phyloP scores from a whole-genome alignment of 1,140 invertebrate genomes.

The Apis florea region DNA sequence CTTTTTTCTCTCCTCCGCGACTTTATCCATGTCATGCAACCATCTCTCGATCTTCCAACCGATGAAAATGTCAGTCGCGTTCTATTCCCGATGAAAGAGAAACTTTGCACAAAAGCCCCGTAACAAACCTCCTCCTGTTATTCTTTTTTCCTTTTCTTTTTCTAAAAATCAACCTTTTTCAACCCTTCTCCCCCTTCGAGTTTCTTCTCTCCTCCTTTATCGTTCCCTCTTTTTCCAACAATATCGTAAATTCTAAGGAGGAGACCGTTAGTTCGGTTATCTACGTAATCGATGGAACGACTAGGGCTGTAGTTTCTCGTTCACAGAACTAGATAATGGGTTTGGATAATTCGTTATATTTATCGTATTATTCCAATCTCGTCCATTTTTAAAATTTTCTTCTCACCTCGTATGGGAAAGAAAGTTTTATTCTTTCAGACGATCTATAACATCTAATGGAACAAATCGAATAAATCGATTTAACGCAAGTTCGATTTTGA shows the following conservation, averaged over 20 bases:
- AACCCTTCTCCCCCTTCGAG: neutral
- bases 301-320: neutral
- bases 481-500: too few species aligned
- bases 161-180: neutral
- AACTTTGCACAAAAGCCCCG: neutral
- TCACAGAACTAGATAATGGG: too few species aligned
- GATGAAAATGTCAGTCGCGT: neutral
- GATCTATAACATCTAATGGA: too few species aligned
- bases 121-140: neutral
- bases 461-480: too few species aligned
- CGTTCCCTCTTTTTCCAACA: neutral
- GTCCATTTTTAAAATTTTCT: too few species aligned
- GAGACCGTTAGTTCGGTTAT: neutral
- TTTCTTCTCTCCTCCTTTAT: neutral
- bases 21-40: neutral
- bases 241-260: neutral
- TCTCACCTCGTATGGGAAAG: too few species aligned
- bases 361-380: too few species aligned
- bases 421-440: too few species aligned
- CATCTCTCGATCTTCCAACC: slow-evolving; percentile 22
- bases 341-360: too few species aligned
- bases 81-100: neutral
- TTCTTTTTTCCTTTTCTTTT: neutral
- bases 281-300: neutral
- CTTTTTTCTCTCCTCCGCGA: neutral